Base-by-base conservation (phyloP, 2,888 invertebrate genomes). In the Celastrina argiolus region DNA sequence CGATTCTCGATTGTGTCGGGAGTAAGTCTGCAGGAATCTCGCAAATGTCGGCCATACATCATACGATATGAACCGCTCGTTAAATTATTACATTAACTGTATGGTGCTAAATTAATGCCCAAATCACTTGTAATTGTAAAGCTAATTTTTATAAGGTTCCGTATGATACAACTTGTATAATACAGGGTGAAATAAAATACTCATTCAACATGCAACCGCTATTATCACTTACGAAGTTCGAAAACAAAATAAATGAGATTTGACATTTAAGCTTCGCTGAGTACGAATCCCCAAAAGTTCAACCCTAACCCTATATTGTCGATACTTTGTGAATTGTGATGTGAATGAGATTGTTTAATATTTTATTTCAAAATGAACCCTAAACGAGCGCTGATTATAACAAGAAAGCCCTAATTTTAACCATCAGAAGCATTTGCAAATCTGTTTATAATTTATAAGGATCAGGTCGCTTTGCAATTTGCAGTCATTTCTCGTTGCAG, bases 1-100 rank as follows among this genome's bases (percentile, higher is more conserved):
- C n/a, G n/a, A n/a, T n/a, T n/a, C n/a, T n/a, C n/a, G n/a, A n/a
- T n/a, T n/a, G n/a, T n/a, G n/a, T n/a, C n/a, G n/a, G n/a, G n/a
- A n/a, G n/a, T n/a, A n/a, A n/a, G n/a, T n/a, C n/a, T n/a, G n/a
- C n/a, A n/a, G n/a, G n/a, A n/a, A n/a, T 71, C 70, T 65, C 12
- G 65, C 63, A 68, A 70, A 68, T 67, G 56, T 42, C 67, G 71
- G 75, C 79, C 80, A 80, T 75, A 74, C 70, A 64, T 71, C 75
- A 77, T 81, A 75, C 71, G 78, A 80, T 78, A 81, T 77, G 69
- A 61, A 74, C 69, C 64, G 72, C 78, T 82, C 80, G 81, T 82
- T 81, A 77, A 68, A 71, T 77, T 78, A 76, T 71, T 76, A 74
- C 71, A 74, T 74, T 79, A 77, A 80, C 77, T 75, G 64, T 64